phyloP scores from a whole-genome alignment of 2,797 vertebrate species.

The Sparidentex hasta region DNA sequence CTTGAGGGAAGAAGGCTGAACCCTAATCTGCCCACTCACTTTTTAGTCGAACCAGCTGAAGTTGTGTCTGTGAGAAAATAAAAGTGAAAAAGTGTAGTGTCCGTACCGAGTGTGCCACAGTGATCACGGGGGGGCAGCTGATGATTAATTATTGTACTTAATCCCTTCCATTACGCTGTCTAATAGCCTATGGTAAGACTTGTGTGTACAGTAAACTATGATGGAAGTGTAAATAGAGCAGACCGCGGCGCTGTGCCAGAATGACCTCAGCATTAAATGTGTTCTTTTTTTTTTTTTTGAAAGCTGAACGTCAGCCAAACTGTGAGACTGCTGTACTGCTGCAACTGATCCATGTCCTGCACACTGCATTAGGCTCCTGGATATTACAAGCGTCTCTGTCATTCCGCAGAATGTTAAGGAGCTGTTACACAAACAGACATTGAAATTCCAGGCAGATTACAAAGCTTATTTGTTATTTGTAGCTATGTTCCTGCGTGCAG shows the following conservation, averaged over 20 bases:
- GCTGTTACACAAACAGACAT: conserved; percentile 53
- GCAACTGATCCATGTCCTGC: conserved; percentile 58
- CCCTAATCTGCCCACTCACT: conserved; percentile 71
- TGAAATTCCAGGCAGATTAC: conserved; percentile 56
- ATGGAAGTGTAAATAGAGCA: conserved; percentile 74
- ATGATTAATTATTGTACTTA: conserved; percentile 77
- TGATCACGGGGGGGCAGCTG: conserved; percentile 32
- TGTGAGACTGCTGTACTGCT: conserved; percentile 26
- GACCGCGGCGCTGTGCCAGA: conserved; percentile 57
- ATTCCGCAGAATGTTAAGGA: conserved; percentile 39
- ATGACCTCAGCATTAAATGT: conserved; percentile 65
- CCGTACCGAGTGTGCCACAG: conserved; percentile 30
- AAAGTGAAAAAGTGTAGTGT: conserved; percentile 59
- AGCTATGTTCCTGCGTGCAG: conserved; percentile 16
- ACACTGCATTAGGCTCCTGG: conserved; percentile 41
- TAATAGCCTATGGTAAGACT: conserved; percentile 69
- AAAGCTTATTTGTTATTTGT: conserved; percentile 45
- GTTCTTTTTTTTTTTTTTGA: conserved; percentile 17
- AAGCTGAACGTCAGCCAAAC: conserved; percentile 62
- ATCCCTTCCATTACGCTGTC: conserved; percentile 70
- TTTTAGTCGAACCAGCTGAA: conserved; percentile 25
- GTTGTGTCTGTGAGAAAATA: conserved; percentile 51
- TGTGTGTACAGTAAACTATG: conserved; percentile 71
- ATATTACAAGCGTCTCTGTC: conserved; percentile 49
- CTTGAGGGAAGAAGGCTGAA: conserved; percentile 73